Evolutionary conservation across 35 echinoderm and acorn worm genomes (phyloP).

Genomic region (Stichopus chloronotus): DNA sequence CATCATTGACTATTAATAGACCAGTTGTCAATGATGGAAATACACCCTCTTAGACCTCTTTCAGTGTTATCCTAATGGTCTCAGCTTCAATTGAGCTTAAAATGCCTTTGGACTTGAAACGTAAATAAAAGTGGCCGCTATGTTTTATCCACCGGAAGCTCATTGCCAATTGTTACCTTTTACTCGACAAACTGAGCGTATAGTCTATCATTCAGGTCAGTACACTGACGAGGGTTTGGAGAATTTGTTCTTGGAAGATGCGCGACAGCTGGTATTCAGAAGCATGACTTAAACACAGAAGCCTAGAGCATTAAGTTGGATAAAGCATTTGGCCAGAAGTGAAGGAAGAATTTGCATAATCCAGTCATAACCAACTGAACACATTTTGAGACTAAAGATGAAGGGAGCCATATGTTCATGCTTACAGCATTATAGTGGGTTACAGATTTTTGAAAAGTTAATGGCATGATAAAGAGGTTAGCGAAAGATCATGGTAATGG

Average conservation of each 20-base stretch:
- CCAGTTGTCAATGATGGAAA: neutral
- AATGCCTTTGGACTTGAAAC: neutral
- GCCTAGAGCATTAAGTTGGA: neutral
- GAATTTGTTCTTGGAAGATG: neutral
- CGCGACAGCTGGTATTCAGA: slow-evolving; percentile 1
- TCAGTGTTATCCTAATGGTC: slow-evolving; percentile 1
- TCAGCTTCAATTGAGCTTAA: slow-evolving; percentile 4
- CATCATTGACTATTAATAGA: neutral
- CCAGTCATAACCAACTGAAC: neutral
- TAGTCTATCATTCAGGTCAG: neutral
- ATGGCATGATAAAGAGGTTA: slow-evolving; percentile 25
- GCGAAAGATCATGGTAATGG: neutral
- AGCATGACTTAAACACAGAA: neutral
- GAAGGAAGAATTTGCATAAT: slow-evolving; percentile 6
- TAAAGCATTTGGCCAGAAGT: neutral
- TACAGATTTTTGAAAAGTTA: slow-evolving; percentile 3
- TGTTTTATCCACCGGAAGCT: neutral
- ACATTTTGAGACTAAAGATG: neutral
- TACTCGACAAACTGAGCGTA: neutral
- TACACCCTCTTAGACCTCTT: neutral
- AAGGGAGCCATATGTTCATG: slow-evolving; percentile 35
- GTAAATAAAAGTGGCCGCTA: neutral
- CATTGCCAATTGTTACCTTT: neutral
- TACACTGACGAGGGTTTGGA: neutral
- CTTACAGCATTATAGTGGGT: neutral